phyloP scores from a whole-genome alignment of 2,888 invertebrate genomes.

The Ramazzottius varieornatus region DNA sequence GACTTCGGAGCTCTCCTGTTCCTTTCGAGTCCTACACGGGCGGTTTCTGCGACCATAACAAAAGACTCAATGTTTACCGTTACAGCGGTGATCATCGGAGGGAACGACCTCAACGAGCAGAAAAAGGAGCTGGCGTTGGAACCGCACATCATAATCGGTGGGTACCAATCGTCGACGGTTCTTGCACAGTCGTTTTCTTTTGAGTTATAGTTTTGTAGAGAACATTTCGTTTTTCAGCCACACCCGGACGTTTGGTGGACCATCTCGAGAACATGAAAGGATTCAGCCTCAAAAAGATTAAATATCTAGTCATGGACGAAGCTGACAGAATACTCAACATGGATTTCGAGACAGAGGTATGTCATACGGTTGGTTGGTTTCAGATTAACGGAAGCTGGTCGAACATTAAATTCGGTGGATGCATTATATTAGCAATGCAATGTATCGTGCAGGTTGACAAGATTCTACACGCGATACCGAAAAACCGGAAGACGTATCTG shows the following conservation, averaged over 20 bases:
- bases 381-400: too few relatives aligned
- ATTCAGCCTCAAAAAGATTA: constrained; percentile 61
- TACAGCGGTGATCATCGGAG: constrained; percentile 45
- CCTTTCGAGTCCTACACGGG: constrained; percentile 3
- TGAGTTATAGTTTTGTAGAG: too few relatives aligned
- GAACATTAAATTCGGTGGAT: too few relatives aligned
- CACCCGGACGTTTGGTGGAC: constrained; percentile 77
- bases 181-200: too few relatives aligned
- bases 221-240: constrained; percentile 29
- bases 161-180: constrained; percentile 10
- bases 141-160: constrained; percentile 73
- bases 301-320: constrained; percentile 91
- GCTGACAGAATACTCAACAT: constrained; percentile 93
- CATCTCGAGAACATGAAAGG: constrained; percentile 95
- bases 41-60: constrained; percentile 3
- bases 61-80: not conserved
- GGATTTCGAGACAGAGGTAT: constrained; percentile 89
- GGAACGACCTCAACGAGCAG: constrained; percentile 93
- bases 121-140: constrained; percentile 67
- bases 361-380: too few relatives aligned
- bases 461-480: constrained; percentile 65
- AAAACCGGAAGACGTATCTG: constrained; percentile 63
- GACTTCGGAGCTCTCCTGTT: constrained; percentile 10
- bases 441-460: constrained; percentile 37
- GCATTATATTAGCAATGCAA: too few relatives aligned